Base-by-base conservation (phyloP, 2,797 vertebrate genomes). In the Gymnoscopelus microlampas region DNA sequence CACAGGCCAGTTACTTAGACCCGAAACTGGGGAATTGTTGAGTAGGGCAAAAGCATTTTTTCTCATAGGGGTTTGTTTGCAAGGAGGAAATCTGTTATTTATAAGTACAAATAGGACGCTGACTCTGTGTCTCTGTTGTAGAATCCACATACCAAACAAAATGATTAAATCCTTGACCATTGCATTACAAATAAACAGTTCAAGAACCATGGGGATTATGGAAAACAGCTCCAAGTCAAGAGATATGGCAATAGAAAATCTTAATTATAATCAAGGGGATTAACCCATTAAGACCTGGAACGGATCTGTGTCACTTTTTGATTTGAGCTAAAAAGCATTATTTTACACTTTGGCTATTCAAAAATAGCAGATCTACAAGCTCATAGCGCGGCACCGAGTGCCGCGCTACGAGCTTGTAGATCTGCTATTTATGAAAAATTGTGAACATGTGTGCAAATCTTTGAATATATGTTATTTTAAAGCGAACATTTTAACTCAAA, bases 1-100 rank as follows among this genome's bases (percentile, higher is more conserved):
- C 29, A 32, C 35, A 53, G 39, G 7, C 39, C 39, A 53, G 57
- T 70, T 74, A 76, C 73, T 73, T 66, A 70, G 79, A 68, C 60
- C 66, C 13, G 4, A 79, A 75, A 71, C 58, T 35, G 53, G 29
- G 51, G 64, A 65, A 51, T 64, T 73, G 58, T 77, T 83, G 19
- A 66, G 59, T 83, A 79, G 80, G 72, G 66, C 47, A 63, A 60
- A 74, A 75, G 64, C 78, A 68, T 68, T 48, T 10, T 10, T 66
- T 78, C 81, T 81, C 77, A 55, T 10, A 62, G 77, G 81, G 63
- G 65, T 78, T 84, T 70, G 1, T 39, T 72, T 75, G 67, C 76
- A 75, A 85, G 69, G 78, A 50, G 56, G 74, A 69, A 68, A 47
- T 66, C 49, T 68, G 24, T 66, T 77, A 60, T 82, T 77, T 59